A percentile compares a stretch with the other conserved stretches of the same genome.
phyloP scores from a whole-genome alignment of 2,797 vertebrate genomes.

The Eutrigla gurnardus region DNA sequence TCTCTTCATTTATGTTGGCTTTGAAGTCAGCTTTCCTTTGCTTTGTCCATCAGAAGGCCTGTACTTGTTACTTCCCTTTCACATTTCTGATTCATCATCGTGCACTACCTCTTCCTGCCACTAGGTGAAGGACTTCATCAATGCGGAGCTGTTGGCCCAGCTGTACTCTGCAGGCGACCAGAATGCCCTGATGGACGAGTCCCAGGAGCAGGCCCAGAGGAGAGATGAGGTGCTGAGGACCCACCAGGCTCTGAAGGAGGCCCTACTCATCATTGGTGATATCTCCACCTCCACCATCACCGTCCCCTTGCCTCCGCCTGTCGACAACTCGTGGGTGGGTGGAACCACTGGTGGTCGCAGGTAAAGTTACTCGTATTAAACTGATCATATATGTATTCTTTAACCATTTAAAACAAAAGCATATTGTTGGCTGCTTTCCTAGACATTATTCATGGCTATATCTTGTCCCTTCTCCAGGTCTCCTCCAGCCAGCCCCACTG shows the following conservation, averaged over 20 bases:
- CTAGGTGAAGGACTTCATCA: slow-evolving; percentile 97
- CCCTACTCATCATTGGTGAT: slow-evolving; percentile 91
- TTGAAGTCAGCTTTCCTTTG: background rate
- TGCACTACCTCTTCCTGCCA: slow-evolving; percentile 16
- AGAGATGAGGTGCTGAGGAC: slow-evolving; percentile 93
- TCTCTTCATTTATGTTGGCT: background rate
- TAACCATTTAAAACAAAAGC: background rate
- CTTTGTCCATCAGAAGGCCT: background rate
- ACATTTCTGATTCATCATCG: background rate
- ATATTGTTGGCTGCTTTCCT: background rate
- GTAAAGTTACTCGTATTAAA: slow-evolving; percentile 68
- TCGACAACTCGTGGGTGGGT: slow-evolving; percentile 93
- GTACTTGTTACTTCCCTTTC: background rate
- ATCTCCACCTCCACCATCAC: slow-evolving; percentile 92
- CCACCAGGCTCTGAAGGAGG: slow-evolving; percentile 93
- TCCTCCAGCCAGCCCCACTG: slow-evolving; percentile 91
- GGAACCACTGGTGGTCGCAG: slow-evolving; percentile 83
- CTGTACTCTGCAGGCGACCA: slow-evolving; percentile 95
- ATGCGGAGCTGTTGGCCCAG: slow-evolving; percentile 94
- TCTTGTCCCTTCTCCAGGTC: slow-evolving; percentile 79
- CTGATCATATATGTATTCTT: background rate
- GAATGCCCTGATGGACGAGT: slow-evolving; percentile 95
- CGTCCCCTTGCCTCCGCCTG: slow-evolving; percentile 91
- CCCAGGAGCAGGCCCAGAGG: slow-evolving; percentile 92
- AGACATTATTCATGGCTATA: background rate